Percentiles rank a stretch among this genome's conserved stretches.
phyloP scores from a whole-genome alignment of 2,797 vertebrate species.

The Sebastes goodei region DNA sequence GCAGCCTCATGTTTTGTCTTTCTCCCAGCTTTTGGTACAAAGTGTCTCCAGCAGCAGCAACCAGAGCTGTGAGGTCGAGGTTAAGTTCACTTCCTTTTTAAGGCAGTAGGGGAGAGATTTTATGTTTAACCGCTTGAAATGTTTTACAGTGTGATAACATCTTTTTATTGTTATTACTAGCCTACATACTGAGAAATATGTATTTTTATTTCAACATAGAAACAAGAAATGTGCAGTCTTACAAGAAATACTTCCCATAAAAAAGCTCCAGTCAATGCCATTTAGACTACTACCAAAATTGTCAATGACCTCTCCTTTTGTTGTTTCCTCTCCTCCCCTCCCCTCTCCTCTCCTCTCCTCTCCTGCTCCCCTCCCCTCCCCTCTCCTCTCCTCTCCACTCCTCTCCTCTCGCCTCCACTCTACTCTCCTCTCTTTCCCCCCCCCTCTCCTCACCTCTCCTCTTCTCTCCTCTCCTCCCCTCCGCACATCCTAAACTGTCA shows the following conservation, averaged over 20 bases:
- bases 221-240: background rate
- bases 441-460: too few species aligned
- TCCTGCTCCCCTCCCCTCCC: too few species aligned
- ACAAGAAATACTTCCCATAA: background rate
- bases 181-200: too few species aligned
- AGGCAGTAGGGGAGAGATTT: background rate
- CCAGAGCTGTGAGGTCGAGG: background rate
- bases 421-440: accelerated
- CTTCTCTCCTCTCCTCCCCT: background rate
- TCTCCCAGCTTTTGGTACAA: background rate
- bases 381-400: too few species aligned
- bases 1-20: background rate
- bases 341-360: too few species aligned
- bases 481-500: background rate
- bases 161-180: too few species aligned
- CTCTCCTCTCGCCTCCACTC: too few species aligned
- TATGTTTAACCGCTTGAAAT: background rate
- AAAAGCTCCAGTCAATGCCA: background rate
- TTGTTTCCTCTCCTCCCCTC: background rate
- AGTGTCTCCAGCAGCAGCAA: background rate
- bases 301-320: background rate
- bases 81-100: background rate
- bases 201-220: background rate
- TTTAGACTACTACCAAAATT: background rate
- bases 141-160: background rate